Evolutionary conservation across 53 echinoderm and acorn worm genomes (phyloP), one percentile per base, ranked within the genome.

Genomic region (Paracentrotus lividus): DNA sequence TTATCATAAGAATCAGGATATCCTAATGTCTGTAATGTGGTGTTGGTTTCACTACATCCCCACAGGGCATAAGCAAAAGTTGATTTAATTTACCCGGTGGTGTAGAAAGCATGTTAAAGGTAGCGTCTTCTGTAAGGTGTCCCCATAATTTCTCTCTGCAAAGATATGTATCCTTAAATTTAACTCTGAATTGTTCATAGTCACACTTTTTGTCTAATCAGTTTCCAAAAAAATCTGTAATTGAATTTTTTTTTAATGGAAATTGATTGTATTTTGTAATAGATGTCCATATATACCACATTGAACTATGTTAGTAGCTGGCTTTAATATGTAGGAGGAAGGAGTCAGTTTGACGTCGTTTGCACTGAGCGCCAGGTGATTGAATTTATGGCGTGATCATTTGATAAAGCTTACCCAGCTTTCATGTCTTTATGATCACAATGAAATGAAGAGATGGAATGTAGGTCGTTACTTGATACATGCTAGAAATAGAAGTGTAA

Each of bases 21-120:
- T 81, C 81, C 47, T 81, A 47, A 81, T 81, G 45, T 81, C 44
- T 81, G 81, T 81, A 81, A 81, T 81, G 81, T 81, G 81, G 81
- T 81, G 47, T 81, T 81, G 81, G 81, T 81, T 81, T 81, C 81
- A 45, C 42, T 10, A 81, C 44, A 47, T 26, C 81, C 81, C 81
- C 81, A 47, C 33, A 81, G 81, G 81, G 81, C 81, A 45, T 40
- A n/a, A 9, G 81, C 44, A 49, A 47, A 81, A 45, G 81, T 81
- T 81, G 81, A 81, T 81, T 81, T 47, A 81, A 81, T 81, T 81
- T 81, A 81, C 49, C 81, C 18, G 81, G 24, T 47, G 72, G 81
- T 81, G 81, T 81, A 47, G 81, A 81, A 27, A 47, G 47, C 81
- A 10, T 10, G 44, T 81, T 81, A 81, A 81, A 81, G 81, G 81